Base-by-base conservation (phyloP, 2,113 vertebrate species). In the Salvelinus fontinalis region DNA sequence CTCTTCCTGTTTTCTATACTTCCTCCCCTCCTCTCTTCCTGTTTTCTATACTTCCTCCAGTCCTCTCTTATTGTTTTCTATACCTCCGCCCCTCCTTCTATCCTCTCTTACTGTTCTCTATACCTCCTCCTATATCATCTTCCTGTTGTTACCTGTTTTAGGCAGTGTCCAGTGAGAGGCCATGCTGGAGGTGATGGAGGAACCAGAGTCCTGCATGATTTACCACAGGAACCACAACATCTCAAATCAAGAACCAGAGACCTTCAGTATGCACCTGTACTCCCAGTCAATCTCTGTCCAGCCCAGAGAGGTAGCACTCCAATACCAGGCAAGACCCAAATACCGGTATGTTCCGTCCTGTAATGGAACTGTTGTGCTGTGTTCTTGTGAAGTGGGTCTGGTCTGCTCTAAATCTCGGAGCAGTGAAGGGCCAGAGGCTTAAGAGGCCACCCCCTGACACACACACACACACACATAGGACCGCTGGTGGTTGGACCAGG, bases 91-190 rank as follows among this genome's bases (percentile, higher is more conserved):
- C 31, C 5, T 34, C 31, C 34, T 39, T 1, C 34, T 7, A 39
- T 39, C 34, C 34, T 39, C 34, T 8, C 34, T 39, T 39, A 6
- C 6, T 39, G 34, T 39, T 39, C 34, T 39, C 34, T 2, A 7
- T 39, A 39, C 34, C 34, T 39, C 34, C 6, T 8, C 34, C 34
- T 39, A 39, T 39, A 6, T 39, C 6, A 6, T 39, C 34, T 39
- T 39, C 6, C 34, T 39, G 34, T 39, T 39, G 34, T 59, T 81
- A 86, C 77, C 77, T 92, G 66, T 84, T 14, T 54, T 86, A 22
- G 89, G 79, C 4, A 91, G 70, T 20, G 82, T 91, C 84, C 83
- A 79, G 29, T 73, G 67, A 54, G 85, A 90, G 29, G 78, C 78
- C 76, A 70, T 82, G 7, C 34, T 49, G 0, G 81, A 84, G 24